Evolutionary conservation across 2,797 vertebrate genomes (phyloP).

Genomic region (Chlorospingus flavigularis): DNA sequence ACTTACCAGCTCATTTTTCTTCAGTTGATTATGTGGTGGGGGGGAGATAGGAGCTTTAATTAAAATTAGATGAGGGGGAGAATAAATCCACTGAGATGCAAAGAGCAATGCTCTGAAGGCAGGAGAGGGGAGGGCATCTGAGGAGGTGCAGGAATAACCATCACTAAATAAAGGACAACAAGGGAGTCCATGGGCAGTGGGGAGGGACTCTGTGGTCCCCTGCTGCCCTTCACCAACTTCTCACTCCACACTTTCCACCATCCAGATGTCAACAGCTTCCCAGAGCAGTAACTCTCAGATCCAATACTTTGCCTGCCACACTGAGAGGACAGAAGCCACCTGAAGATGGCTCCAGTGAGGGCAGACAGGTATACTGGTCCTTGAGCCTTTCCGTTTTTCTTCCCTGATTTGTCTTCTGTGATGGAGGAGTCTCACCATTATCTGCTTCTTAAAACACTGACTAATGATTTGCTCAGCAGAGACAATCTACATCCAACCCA

Average conservation of each 20-base stretch:
- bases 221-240: neutral
- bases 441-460: neutral
- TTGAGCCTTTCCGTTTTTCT: neutral
- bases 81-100: constrained; percentile 18
- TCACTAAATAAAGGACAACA: neutral
- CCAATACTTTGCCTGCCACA: neutral
- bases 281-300: neutral
- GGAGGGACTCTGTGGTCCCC: neutral
- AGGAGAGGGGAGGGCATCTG: neutral
- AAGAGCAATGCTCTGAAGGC: neutral
- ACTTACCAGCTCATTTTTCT: constrained; percentile 64
- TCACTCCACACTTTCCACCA: neutral
- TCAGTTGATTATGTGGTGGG: constrained; percentile 2
- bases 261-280: neutral
- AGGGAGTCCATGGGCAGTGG: neutral
- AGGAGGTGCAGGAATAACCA: neutral
- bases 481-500: neutral
- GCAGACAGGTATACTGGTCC: neutral
- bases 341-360: neutral
- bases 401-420: neutral
- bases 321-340: neutral
- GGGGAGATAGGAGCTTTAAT: constrained; percentile 16
- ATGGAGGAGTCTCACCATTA: neutral
- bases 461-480: neutral
- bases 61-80: constrained; percentile 30